Conservation (phyloP, 1,140 invertebrate species). For the Lepidostoma basale region DNA sequence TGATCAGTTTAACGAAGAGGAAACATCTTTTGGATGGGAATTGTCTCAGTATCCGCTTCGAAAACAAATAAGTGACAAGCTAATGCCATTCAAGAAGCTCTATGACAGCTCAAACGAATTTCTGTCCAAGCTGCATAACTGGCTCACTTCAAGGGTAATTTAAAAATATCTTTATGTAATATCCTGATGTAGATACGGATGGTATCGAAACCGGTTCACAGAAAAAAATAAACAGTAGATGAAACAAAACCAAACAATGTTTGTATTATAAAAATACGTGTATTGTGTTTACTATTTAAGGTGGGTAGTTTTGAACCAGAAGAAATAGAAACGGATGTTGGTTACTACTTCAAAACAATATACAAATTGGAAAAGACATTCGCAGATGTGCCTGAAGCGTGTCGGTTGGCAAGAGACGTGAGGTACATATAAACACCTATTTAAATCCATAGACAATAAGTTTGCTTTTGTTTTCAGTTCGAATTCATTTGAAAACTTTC, state of each 20-base stretch:
- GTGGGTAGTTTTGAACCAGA: constrained; percentile 88
- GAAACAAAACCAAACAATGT: no score
- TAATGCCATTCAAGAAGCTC: constrained; percentile 85
- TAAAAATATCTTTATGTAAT: neutral
- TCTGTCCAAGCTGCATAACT: constrained; percentile 78
- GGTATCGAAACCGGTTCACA: no score
- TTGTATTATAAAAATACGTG: no score
- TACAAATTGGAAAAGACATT: constrained; percentile 91
- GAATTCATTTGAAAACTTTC: no score
- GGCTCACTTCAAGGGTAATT: constrained; percentile 76
- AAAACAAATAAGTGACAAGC: constrained; percentile 73
- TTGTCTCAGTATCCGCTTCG: constrained; percentile 86
- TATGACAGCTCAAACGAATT: constrained; percentile 90
- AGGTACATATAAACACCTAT: constrained; percentile 49
- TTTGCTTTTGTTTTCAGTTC: no score
- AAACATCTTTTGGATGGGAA: constrained; percentile 88
- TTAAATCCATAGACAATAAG: no score
- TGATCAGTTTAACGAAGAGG: constrained; percentile 91
- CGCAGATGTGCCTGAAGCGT: constrained; percentile 69
- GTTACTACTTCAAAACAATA: constrained; percentile 78
- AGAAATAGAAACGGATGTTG: constrained; percentile 83
- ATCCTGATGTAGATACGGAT: no score
- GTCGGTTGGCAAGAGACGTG: constrained; percentile 69
- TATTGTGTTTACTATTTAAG: no score
- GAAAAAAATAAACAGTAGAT: no score